A percentile compares a stretch with the other conserved stretches of the same genome.
Evolutionary conservation across 64 coral and sea anemone genomes (phyloP).

Genomic region (Montipora efflorescens): DNA sequence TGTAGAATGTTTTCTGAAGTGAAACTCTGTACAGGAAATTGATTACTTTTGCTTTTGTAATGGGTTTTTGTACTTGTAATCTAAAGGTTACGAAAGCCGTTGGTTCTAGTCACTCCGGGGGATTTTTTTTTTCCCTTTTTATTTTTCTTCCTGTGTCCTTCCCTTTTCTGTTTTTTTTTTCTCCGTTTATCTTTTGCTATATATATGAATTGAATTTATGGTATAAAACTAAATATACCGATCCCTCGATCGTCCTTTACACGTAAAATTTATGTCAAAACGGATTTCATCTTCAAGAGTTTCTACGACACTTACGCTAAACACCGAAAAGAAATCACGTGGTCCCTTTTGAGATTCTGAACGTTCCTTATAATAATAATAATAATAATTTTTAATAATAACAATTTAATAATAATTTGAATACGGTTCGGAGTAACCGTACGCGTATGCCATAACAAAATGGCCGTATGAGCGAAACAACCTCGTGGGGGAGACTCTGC

Average conservation of each 20-base stretch:
- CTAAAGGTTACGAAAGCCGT: conserved; percentile 47
- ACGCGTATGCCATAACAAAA: background rate
- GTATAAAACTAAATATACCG: no score
- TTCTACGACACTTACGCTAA: background rate
- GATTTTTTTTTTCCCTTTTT: conserved; percentile 41
- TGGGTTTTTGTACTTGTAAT: conserved; percentile 42
- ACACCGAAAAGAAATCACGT: background rate
- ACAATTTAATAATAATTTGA: background rate
- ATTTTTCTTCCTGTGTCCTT: background rate
- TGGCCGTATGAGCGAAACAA: background rate
- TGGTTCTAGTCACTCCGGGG: conserved; percentile 45
- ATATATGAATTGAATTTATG: no score
- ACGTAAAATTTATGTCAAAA: background rate
- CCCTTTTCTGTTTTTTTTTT: no score
- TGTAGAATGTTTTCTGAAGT: conserved; percentile 60
- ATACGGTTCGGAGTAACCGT: background rate
- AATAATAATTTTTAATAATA: no score
- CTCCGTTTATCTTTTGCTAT: no score
- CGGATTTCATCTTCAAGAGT: background rate
- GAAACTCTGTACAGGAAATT: conserved; percentile 59
- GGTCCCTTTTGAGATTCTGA: conserved; percentile 1
- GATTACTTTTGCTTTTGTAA: conserved; percentile 61
- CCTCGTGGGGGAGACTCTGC: background rate
- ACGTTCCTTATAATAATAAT: background rate
- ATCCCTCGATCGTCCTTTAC: no score